phyloP scores from a whole-genome alignment of 2,797 vertebrate genomes.

The Sphaeramia orbicularis region DNA sequence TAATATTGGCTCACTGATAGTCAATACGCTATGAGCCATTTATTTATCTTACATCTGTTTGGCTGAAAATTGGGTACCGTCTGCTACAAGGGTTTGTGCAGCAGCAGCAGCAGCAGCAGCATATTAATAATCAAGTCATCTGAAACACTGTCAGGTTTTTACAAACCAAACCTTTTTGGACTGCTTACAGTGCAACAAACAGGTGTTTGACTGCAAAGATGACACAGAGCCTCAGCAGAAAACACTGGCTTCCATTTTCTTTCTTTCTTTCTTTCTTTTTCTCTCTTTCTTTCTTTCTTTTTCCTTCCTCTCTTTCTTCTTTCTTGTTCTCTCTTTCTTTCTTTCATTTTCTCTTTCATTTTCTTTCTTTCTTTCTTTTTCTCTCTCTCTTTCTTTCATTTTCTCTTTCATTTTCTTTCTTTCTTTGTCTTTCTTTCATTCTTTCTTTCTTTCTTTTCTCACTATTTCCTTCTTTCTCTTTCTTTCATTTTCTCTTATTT shows the following conservation, averaged over 20 bases:
- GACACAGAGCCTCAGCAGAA: conserved; percentile 12
- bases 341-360: not conserved
- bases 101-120: no score
- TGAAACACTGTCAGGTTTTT: not conserved
- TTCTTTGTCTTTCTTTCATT: not conserved
- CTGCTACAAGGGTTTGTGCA: conserved; percentile 5
- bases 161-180: not conserved
- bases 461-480: no score
- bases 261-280: no score
- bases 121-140: not conserved
- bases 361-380: not conserved
- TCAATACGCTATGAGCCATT: conserved; percentile 37
- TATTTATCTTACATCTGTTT: conserved; percentile 46
- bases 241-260: not conserved
- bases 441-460: not conserved
- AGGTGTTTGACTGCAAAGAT: not conserved
- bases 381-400: not conserved
- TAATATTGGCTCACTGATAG: conserved; percentile 63
- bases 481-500: no score
- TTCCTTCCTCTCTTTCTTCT: not conserved
- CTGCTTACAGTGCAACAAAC: no score
- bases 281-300: not conserved
- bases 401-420: no score
- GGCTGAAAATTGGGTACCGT: conserved; percentile 10
- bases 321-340: no score